These are phyloP conservation scores for Parauchenoglanis punctatus DNA, from an alignment of 2,797 vertebrate species.

Conservation along the genomic window DNA sequence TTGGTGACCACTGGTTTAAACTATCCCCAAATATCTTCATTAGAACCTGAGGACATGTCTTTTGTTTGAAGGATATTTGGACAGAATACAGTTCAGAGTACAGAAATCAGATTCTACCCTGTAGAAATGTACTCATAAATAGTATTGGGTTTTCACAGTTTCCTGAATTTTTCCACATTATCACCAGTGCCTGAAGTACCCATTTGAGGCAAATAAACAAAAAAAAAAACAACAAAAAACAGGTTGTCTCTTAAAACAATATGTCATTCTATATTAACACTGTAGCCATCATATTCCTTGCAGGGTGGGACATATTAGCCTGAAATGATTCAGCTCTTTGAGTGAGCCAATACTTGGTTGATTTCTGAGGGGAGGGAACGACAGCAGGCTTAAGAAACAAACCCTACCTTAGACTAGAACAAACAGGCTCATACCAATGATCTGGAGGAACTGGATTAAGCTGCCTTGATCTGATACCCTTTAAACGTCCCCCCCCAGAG, in stretches of 20 bases:
- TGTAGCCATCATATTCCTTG: too few relatives aligned
- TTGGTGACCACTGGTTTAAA: not conserved
- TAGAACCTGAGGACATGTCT: not conserved
- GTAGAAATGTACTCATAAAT: not conserved
- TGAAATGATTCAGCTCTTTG: not conserved
- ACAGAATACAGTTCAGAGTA: not conserved
- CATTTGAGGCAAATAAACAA: not conserved
- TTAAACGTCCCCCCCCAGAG: not conserved
- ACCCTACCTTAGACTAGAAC: slow-evolving; percentile 12
- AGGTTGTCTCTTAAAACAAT: not conserved
- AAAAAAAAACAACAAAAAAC: not conserved
- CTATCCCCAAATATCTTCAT: not conserved
- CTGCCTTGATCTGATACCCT: slow-evolving; percentile 34
- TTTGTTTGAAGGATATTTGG: not conserved
- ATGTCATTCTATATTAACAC: not conserved
- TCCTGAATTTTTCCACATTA: not conserved
- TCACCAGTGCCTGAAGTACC: not conserved
- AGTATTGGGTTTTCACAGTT: not conserved
- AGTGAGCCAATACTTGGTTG: not conserved
- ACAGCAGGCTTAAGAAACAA: not conserved
- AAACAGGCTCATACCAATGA: slow-evolving; percentile 15
- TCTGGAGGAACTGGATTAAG: slow-evolving; percentile 30
- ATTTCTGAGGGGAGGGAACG: not conserved
- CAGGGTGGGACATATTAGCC: not conserved
- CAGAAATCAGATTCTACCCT: not conserved